A percentile compares a stretch with the other conserved stretches of the same genome.
phyloP scores from a whole-genome alignment of 2,888 invertebrate species.

The Tromatobia lineatoria region DNA sequence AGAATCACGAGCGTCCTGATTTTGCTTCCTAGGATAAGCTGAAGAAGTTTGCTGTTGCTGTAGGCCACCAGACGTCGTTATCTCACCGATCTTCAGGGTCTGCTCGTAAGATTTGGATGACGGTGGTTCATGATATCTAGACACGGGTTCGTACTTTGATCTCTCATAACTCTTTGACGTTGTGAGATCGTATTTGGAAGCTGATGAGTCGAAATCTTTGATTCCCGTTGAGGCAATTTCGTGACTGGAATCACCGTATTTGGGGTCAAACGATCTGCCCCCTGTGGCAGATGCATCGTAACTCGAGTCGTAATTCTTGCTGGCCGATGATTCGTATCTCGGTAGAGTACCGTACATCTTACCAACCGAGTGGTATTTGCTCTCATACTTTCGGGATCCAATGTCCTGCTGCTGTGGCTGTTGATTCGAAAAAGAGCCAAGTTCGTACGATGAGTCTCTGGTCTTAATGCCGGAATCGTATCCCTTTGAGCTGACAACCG shows the following conservation, averaged over 20 bases:
- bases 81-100: slow-evolving; percentile 82
- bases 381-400: slow-evolving; percentile 73
- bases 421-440: slow-evolving; percentile 76
- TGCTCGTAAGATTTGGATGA: slow-evolving; percentile 82
- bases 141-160: slow-evolving; percentile 79
- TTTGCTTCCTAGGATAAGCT: slow-evolving; percentile 77
- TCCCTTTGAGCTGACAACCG: slow-evolving; percentile 77
- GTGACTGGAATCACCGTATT: slow-evolving; percentile 74
- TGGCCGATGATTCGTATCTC: slow-evolving; percentile 76
- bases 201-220: slow-evolving; percentile 73
- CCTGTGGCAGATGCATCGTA: slow-evolving; percentile 72
- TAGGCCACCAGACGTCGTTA: slow-evolving; percentile 72
- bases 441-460: slow-evolving; percentile 81
- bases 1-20: slow-evolving; percentile 71
- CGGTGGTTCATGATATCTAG: slow-evolving; percentile 78
- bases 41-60: slow-evolving; percentile 49
- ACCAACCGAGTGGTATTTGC: slow-evolving; percentile 79
- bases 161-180: slow-evolving; percentile 83
- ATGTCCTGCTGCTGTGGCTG: slow-evolving; percentile 73
- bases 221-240: slow-evolving; percentile 71
- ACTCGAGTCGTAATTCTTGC: slow-evolving; percentile 71
- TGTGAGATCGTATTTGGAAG: slow-evolving; percentile 81
- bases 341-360: slow-evolving; percentile 84
- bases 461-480: slow-evolving; percentile 84
- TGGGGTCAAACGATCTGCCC: slow-evolving; percentile 69